Base-by-base conservation (phyloP, 2,888 invertebrate genomes). In the Habroteleia sp. region DNA sequence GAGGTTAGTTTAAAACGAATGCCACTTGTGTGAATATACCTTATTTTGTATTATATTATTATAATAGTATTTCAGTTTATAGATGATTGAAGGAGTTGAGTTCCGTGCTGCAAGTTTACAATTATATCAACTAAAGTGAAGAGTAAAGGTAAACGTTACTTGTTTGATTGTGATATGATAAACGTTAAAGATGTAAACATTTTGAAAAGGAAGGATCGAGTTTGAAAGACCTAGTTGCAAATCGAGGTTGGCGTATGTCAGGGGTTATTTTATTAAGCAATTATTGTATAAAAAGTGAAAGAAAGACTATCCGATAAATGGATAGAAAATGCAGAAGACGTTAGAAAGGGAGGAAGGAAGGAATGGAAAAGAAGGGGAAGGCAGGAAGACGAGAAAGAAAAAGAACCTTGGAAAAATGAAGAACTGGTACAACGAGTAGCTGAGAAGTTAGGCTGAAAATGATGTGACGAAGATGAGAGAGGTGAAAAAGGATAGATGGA, bases 241-340 rank as follows among this genome's bases (percentile, higher is more conserved):
- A 69, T 60, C 29, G 52, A 56, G 69, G 69, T 69, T 60, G 69
- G 44, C 52, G 42, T 27, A 41, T 56, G 56, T 56, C 56, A 73
- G 35, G 13, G 68, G 65, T 73, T 79, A 76, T 79, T 82, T 84
- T 81, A 85, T 84, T 83, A 81, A 80, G 74, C 81, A 83, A 85
- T 84, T 84, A 81, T 77, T 58, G 23, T 33, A 27, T 13, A 77
- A 75, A 35, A 20, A 7, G 41, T 7, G 46, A n/a, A n/a, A n/a
- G n/a, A n/a, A n/a, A n/a, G n/a, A n/a, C n/a, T n/a, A n/a, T n/a
- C n/a, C n/a, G n/a, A n/a, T n/a, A n/a, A n/a, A n/a, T 14, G 75
- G 72, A 63, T 77, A 77, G 44, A 37, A 60, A 44, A 17, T 48
- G 16, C 11, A 48, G 5, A 31, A 10, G 29, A 31, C 5, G 29